A percentile compares a stretch with the other conserved stretches of the same genome.
Evolutionary conservation across 2,888 invertebrate species (phyloP).

Genomic region (Apoda limacodes): DNA sequence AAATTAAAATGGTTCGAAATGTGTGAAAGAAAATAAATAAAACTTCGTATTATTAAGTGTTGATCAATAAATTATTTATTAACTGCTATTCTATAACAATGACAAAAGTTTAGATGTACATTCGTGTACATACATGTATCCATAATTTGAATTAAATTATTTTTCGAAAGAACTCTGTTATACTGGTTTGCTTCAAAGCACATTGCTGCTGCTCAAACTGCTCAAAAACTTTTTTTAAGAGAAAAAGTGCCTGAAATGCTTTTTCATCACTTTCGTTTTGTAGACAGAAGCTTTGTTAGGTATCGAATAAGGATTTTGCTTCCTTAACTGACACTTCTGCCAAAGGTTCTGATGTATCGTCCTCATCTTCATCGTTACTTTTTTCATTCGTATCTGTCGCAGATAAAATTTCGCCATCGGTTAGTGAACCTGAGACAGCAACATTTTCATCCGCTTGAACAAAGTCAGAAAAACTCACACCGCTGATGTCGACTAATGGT

Average conservation of each 20-base stretch:
- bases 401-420: slow-evolving; percentile 17
- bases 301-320: slow-evolving; percentile 20
- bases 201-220: no score
- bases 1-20: slow-evolving; percentile 15
- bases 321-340: slow-evolving; percentile 22
- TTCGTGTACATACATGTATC: slow-evolving; percentile 8
- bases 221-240: slow-evolving; percentile 14
- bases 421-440: slow-evolving; percentile 21
- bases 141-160: slow-evolving; percentile 23
- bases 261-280: slow-evolving; percentile 23
- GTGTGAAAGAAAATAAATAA: slow-evolving; percentile 16
- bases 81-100: slow-evolving; percentile 8
- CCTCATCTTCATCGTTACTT: slow-evolving; percentile 17
- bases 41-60: slow-evolving; percentile 13
- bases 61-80: slow-evolving; percentile 9
- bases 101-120: slow-evolving; percentile 4
- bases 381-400: slow-evolving; percentile 17
- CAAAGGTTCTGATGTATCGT: slow-evolving; percentile 19
- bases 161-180: slow-evolving; percentile 8
- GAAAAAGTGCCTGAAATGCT: slow-evolving; percentile 21
- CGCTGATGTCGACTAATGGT: slow-evolving; percentile 19
- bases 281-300: slow-evolving; percentile 21
- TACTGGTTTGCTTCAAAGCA: neutral
- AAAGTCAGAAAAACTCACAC: slow-evolving; percentile 22
- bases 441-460: slow-evolving; percentile 21